A percentile compares a stretch with the other conserved stretches of the same genome.
Conservation (phyloP, 2,797 vertebrate species). For the Euthynnus affinis region DNA sequence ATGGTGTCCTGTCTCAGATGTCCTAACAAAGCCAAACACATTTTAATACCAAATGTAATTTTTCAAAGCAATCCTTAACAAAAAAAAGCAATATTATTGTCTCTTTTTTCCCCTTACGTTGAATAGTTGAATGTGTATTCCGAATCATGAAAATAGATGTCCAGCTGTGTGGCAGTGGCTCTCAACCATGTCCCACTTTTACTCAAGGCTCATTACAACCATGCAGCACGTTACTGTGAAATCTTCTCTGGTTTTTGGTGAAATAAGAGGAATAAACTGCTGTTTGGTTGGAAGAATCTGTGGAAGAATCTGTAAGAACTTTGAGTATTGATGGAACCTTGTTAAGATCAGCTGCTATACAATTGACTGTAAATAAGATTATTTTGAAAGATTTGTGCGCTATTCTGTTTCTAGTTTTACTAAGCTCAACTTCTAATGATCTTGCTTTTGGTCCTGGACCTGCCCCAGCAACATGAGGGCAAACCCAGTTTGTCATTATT, state of each 20-base stretch:
- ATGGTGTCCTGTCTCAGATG: constrained; percentile 31
- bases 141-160: constrained; percentile 40
- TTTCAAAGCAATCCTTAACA: constrained; percentile 47
- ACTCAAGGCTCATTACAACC: constrained; percentile 13
- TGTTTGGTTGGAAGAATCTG: not conserved
- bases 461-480: not conserved
- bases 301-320: not conserved
- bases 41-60: constrained; percentile 43
- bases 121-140: constrained; percentile 34
- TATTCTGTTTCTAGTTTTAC: not conserved
- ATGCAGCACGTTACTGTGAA: constrained; percentile 4
- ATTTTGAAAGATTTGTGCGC: constrained; percentile 17
- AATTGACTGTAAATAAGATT: constrained; percentile 5
- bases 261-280: not conserved
- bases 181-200: constrained; percentile 11
- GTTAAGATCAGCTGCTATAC: constrained; percentile 5
- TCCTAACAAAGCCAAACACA: constrained; percentile 48
- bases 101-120: constrained; percentile 24
- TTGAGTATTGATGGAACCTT: not conserved
- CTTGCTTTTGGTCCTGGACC: not conserved
- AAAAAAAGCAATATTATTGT: not conserved
- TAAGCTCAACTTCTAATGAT: not conserved
- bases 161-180: constrained; percentile 30
- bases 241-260: not conserved
- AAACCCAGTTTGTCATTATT: not conserved